Evolutionary conservation across 1,140 invertebrate genomes (phyloP).

Genomic region (Drosophila kepulauana): DNA sequence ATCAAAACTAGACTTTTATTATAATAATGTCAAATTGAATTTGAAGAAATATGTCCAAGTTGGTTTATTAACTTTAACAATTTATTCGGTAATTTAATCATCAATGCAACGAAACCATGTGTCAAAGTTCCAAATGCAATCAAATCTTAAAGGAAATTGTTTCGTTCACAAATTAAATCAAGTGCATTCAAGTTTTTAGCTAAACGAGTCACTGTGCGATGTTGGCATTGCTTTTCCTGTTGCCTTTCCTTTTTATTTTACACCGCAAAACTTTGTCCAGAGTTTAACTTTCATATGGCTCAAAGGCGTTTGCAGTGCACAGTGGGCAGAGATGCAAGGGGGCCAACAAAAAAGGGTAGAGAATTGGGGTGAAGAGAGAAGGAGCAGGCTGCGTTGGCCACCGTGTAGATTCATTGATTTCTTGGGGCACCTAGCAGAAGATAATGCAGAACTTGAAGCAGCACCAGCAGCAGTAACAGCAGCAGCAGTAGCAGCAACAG

Average conservation of each 20-base stretch:
- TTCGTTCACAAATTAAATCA: not conserved
- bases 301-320: slow-evolving; percentile 12
- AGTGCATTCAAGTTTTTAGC: not conserved
- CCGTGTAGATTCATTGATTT: slow-evolving; percentile 40
- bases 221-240: slow-evolving; percentile 50
- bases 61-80: too few species aligned
- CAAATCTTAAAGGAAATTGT: too few species aligned
- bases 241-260: slow-evolving; percentile 46
- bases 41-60: too few species aligned
- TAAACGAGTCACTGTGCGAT: not conserved
- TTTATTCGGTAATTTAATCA: too few species aligned
- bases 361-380: too few species aligned
- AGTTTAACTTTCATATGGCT: slow-evolving; percentile 60
- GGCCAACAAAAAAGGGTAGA: too few species aligned
- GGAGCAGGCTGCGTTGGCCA: not conserved
- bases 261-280: slow-evolving; percentile 70
- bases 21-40: too few species aligned
- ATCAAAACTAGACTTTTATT: too few species aligned
- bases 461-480: slow-evolving; percentile 44
- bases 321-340: slow-evolving; percentile 12
- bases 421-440: slow-evolving; percentile 36
- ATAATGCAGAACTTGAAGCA: slow-evolving; percentile 13
- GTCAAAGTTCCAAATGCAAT: too few species aligned
- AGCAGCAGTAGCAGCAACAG: not conserved
- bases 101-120: too few species aligned